Evolutionary conservation across 2,888 invertebrate genomes (phyloP), one percentile per base, ranked within the genome.

Genomic region (Pelosia muscerda): DNA sequence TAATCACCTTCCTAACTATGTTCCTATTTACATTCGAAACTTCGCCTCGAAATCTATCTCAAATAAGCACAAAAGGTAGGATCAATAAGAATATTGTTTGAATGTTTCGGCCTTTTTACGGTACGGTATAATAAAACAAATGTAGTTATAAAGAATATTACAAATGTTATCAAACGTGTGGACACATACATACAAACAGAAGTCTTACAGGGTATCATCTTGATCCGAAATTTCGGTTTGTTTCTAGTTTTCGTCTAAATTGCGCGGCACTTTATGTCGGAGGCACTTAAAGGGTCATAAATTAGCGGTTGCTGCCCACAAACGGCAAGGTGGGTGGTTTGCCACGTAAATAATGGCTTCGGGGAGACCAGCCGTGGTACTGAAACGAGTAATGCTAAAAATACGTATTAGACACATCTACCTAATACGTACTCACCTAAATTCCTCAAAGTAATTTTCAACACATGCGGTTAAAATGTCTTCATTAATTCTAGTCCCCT

Each of bases 231-330:
- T 78, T 72, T 69, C 69, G 71, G 79, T 80, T 80, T 83, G 82
- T 86, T 88, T 85, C 85, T 85, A 88, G 86, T 85, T 85, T 90
- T 88, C 87, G 87, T 86, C 88, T 88, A 85, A 90, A 90, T 89
- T 86, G 86, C 84, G 84, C 81, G 83, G 84, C 85, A 82, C 84
- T 85, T 80, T 82, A 84, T 84, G 85, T 88, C 85, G 85, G 87
- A 85, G 90, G 91, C 91, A 93, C 91, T 94, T 91, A 91, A 90
- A 93, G 90, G 88, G 88, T 87, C 82, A 92, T 94, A 95, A 94
- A 95, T 94, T 94, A 92, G 90, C 86, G 84, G 89, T 86, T 86
- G 91, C 89, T 89, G 87, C 86, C 93, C 93, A 87, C 93, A 91
- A 91, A 91, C 86, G 88, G 89, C 88, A 90, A 92, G 92, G 92